Percentiles rank a stretch among this genome's conserved stretches.
phyloP scores from a whole-genome alignment of 2,113 vertebrate genomes.

The Thunnus thynnus region DNA sequence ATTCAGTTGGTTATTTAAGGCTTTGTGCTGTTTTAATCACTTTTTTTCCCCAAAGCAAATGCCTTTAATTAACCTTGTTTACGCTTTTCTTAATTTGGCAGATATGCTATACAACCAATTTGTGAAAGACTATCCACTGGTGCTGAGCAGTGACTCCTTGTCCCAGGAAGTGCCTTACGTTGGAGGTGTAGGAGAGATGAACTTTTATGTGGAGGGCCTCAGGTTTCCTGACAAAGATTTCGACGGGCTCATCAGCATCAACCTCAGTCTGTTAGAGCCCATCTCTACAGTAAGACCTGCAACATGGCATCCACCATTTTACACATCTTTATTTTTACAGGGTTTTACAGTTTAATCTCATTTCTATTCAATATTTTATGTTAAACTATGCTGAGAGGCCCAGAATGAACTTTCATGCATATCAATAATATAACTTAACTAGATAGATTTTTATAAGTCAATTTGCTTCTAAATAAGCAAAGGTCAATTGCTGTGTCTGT shows the following conservation, averaged over 20 bases:
- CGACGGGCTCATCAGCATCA: slow-evolving; percentile 88
- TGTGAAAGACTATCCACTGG: slow-evolving; percentile 81
- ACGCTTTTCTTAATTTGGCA: neutral
- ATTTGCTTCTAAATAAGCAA: too few relatives aligned
- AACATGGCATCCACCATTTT: neutral
- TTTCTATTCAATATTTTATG: neutral
- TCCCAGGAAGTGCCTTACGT: slow-evolving; percentile 87
- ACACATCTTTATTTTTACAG: neutral
- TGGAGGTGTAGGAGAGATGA: slow-evolving; percentile 75
- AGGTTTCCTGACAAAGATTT: slow-evolving; percentile 91
- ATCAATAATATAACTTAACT: neutral
- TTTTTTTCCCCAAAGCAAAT: neutral
- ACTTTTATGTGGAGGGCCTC: slow-evolving; percentile 92
- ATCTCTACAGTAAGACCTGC: slow-evolving; percentile 74
- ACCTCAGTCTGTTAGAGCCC: slow-evolving; percentile 89
- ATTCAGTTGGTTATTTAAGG: neutral
- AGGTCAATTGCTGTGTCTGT: too few relatives aligned
- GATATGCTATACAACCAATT: slow-evolving; percentile 30
- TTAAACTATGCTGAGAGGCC: neutral
- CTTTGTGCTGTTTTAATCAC: neutral
- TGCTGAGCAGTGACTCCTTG: slow-evolving; percentile 86
- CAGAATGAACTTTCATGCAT: too few relatives aligned
- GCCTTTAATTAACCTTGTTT: neutral
- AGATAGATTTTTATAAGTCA: neutral
- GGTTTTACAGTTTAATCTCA: neutral